These are phyloP conservation scores for Odocoileus hemionus DNA, from an alignment of 2,113 vertebrate genomes.

Conservation along the genomic window DNA sequence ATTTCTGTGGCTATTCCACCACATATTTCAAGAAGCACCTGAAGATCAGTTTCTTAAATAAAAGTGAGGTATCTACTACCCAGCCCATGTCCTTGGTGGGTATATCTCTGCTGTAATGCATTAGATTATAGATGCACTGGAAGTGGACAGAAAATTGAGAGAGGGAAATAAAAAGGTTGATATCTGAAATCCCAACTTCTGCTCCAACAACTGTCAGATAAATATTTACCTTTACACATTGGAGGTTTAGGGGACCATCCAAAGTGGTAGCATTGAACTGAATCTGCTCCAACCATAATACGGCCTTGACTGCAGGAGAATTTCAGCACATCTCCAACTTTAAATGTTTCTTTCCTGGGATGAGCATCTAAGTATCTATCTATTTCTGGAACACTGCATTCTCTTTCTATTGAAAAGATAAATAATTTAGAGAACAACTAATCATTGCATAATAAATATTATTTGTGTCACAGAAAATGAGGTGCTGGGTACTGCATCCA, in stretches of 20 bases:
- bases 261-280: conserved; percentile 81
- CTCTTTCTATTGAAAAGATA: conserved; percentile 56
- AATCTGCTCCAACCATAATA: conserved; percentile 70
- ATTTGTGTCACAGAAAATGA: neutral
- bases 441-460: neutral
- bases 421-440: neutral
- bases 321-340: conserved; percentile 51
- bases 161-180: no score
- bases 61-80: accelerated
- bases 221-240: conserved; percentile 76
- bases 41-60: neutral
- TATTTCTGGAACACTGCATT: conserved; percentile 42
- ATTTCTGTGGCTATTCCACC: neutral
- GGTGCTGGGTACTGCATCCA: neutral
- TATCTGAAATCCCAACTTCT: neutral
- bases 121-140: neutral
- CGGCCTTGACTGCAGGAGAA: conserved; percentile 67
- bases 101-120: neutral
- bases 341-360: conserved; percentile 12
- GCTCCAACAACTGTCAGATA: neutral
- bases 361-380: accelerated
- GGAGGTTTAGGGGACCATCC: conserved; percentile 80
- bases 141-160: neutral
- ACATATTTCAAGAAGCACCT: neutral
- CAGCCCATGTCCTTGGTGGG: neutral